A percentile compares a stretch with the other conserved stretches of the same genome.
phyloP scores from a whole-genome alignment of 2,888 invertebrate species.

The Fragum fragum region DNA sequence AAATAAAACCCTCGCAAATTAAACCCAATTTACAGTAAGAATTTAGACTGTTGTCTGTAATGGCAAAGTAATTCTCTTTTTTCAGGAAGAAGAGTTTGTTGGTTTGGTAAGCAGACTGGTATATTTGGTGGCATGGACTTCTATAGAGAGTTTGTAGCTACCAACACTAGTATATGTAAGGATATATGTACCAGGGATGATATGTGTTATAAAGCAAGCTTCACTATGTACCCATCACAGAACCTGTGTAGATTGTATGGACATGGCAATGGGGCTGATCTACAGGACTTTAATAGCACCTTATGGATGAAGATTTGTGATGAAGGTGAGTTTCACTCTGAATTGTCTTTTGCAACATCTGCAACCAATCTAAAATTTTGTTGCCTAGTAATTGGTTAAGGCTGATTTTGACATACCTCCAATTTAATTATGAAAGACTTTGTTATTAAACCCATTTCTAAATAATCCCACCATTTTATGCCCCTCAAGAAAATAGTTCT shows the following conservation, averaged over 20 bases:
- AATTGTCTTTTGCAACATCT: too few species aligned
- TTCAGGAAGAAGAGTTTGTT: neutral
- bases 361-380: too few species aligned
- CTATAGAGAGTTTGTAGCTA: constrained; percentile 10
- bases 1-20: too few species aligned
- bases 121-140: constrained; percentile 13
- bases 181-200: neutral
- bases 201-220: constrained; percentile 7
- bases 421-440: too few species aligned
- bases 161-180: neutral
- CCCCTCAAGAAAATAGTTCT: too few species aligned
- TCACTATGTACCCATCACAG: neutral
- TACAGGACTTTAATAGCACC: constrained; percentile 4
- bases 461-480: too few species aligned
- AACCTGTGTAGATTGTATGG: constrained; percentile 29
- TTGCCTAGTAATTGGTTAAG: too few species aligned
- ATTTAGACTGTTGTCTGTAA: too few species aligned
- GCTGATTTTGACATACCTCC: too few species aligned
- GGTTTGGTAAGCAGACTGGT: neutral
- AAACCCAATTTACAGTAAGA: too few species aligned
- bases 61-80: too few species aligned
- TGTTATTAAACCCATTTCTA: too few species aligned
- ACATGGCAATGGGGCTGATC: neutral
- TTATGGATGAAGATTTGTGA: constrained; percentile 15
- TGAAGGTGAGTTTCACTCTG: neutral